These are phyloP conservation scores for Cheilosia pagana DNA, from an alignment of 2,888 invertebrate genomes.

Conservation along the genomic window DNA sequence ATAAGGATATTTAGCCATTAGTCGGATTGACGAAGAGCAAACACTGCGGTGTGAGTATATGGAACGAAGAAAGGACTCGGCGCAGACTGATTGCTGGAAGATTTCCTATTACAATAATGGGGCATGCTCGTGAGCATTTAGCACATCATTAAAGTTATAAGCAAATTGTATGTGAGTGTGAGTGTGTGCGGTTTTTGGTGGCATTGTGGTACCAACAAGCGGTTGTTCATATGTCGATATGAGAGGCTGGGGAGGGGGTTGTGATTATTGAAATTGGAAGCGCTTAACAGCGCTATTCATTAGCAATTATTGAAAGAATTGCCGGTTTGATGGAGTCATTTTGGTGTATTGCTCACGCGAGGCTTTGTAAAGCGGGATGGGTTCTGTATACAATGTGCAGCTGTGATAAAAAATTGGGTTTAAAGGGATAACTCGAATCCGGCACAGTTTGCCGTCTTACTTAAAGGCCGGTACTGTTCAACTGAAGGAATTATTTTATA, in stretches of 20 bases:
- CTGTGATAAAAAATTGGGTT: too few relatives aligned
- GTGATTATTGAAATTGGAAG: constrained; percentile 40
- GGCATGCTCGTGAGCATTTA: constrained; percentile 65
- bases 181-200: constrained; percentile 30
- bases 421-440: too few relatives aligned
- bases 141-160: constrained; percentile 73
- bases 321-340: constrained; percentile 14
- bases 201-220: constrained; percentile 40
- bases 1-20: constrained; percentile 73
- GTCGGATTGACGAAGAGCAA: constrained; percentile 66
- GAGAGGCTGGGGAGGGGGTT: constrained; percentile 18
- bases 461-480: too few relatives aligned
- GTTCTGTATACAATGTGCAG: rapidly evolving
- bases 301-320: constrained; percentile 34
- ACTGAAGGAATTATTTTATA: too few relatives aligned
- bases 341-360: constrained; percentile 14
- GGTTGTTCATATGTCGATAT: constrained; percentile 44
- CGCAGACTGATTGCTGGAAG: constrained; percentile 22
- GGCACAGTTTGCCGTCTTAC: too few relatives aligned
- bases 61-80: constrained; percentile 8
- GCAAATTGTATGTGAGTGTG: constrained; percentile 1
- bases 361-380: neutral
- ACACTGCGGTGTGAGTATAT: constrained; percentile 10
- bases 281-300: constrained; percentile 18
- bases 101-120: constrained; percentile 62